Evolutionary conservation across 2,888 invertebrate species (phyloP), one percentile per base, ranked within the genome.

Genomic region (Rotaria magnacalcarata): DNA sequence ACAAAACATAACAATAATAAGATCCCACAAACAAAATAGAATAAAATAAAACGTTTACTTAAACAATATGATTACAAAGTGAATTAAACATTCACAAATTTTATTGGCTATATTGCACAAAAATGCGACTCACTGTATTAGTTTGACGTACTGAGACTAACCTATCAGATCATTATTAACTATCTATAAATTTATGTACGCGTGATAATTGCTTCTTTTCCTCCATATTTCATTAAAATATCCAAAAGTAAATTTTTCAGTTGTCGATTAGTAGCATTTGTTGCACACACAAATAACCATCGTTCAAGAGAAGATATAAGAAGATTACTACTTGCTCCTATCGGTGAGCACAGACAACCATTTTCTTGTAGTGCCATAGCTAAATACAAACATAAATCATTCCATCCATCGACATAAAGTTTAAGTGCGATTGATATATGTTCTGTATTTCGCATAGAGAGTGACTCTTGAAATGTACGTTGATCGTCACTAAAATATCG

Each of bases 371-470:
- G n/a, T 24, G 43, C 47, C n/a, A 24, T 80, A 11, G 80, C 80
- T 47, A 80, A 80, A n/a, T 80, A 80, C 19, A 80, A 80, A 80
- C 80, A 80, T n/a, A 80, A 80, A 11, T 47, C 47, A 80, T 80
- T 80, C 80, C 80, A 80, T 80, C 80, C 80, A 47, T 80, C 80
- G 47, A 80, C 47, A n/a, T 80, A 80, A 47, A 47, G 11, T 80
- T 80, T 80, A 10, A 80, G 34, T 19, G 67, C 67, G 34, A 67
- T 19, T 41, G 67, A 34, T 27, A 67, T 34, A 34, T 67, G 67
- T 67, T 67, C 67, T 19, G 34, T 19, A 34, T 67, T 34, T 67
- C 34, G 27, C 34, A 19, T 19, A 11, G 67, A 67, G 2, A 67
- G 27, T 34, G 19, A 19, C 11, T 67, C 67, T 67, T 67, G 67